phyloP scores from a whole-genome alignment of 2,797 vertebrate species.

The Anas bahamensis region DNA sequence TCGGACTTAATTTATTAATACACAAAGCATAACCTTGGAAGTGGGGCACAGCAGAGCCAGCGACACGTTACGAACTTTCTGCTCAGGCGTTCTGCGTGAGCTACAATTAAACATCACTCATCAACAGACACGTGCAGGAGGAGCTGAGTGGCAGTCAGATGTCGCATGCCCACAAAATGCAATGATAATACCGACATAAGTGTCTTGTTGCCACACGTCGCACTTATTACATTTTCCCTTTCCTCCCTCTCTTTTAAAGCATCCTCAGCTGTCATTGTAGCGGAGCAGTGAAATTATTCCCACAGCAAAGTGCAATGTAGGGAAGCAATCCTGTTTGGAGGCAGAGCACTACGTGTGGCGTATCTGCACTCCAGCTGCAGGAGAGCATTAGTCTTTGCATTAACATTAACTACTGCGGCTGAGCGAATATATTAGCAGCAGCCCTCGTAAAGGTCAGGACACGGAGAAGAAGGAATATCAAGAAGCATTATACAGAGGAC shows the following conservation, averaged over 20 bases:
- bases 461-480: background rate
- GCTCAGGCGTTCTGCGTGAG: background rate
- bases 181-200: background rate
- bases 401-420: background rate
- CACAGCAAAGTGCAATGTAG: background rate
- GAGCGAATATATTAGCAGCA: constrained; percentile 16
- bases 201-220: constrained; percentile 9
- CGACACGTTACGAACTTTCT: background rate
- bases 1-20: constrained; percentile 30
- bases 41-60: background rate
- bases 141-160: background rate
- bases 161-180: background rate
- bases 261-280: constrained; percentile 32
- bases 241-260: constrained; percentile 7
- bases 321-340: constrained; percentile 26
- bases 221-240: constrained; percentile 2
- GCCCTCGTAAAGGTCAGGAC: constrained; percentile 36
- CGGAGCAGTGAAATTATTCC: background rate
- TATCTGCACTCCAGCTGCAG: background rate
- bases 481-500: background rate
- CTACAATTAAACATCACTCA: background rate
- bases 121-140: background rate
- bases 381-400: constrained; percentile 33
- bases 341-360: background rate
- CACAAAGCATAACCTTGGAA: constrained; percentile 38